These are phyloP conservation scores for Lagopus leucura DNA, from an alignment of 2,113 vertebrate genomes.

Conservation along the genomic window DNA sequence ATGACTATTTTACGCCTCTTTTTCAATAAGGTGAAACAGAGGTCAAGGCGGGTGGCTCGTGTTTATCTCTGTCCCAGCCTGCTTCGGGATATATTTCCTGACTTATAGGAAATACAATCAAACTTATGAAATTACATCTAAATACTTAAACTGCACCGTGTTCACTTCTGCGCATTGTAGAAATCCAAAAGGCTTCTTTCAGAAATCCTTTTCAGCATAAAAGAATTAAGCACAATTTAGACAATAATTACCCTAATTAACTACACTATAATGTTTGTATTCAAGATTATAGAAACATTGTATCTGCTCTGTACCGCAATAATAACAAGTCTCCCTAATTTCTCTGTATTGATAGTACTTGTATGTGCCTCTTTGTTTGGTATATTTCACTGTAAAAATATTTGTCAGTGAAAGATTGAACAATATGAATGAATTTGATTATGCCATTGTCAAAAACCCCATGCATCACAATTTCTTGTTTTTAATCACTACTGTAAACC, in stretches of 20 bases:
- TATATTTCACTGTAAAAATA: conserved; percentile 90
- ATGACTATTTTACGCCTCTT: conserved; percentile 75
- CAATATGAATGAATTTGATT: conserved; percentile 99
- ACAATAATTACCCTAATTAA: conserved; percentile 86
- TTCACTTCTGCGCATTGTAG: conserved; percentile 36
- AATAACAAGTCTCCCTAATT: conserved; percentile 79
- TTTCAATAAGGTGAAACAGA: conserved; percentile 84
- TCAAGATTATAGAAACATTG: conserved; percentile 76
- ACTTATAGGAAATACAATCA: conserved; percentile 69
- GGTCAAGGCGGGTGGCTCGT: conserved; percentile 72
- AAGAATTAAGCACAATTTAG: conserved; percentile 85
- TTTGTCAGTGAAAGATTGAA: conserved; percentile 89
- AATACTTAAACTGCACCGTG: conserved; percentile 21
- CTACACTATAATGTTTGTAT: conserved; percentile 80
- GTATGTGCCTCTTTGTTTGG: conserved; percentile 82
- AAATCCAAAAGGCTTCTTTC: conserved; percentile 71
- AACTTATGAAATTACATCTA: conserved; percentile 72
- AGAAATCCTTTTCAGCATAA: conserved; percentile 76
- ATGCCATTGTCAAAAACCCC: conserved; percentile 93
- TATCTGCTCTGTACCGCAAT: conserved; percentile 76
- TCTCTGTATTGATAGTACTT: conserved; percentile 81
- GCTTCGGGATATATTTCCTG: conserved; percentile 60
- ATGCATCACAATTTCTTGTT: conserved; percentile 96
- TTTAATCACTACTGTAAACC: conserved; percentile 98
- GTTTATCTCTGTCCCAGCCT: conserved; percentile 71